Conservation (phyloP, 2,888 invertebrate species). For the Lamellibrachia columna region DNA sequence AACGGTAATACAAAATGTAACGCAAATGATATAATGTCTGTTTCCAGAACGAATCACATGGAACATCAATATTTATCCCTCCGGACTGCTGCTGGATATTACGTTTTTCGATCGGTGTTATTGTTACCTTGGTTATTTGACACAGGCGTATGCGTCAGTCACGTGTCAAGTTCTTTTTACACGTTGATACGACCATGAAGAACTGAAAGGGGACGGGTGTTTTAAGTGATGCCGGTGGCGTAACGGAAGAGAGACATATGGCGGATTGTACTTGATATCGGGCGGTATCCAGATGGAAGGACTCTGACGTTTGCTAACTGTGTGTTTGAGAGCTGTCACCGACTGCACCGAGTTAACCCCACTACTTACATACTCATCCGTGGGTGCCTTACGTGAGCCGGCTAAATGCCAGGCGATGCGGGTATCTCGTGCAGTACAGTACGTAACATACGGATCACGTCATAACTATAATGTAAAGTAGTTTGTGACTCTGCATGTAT, state of each 20-base stretch:
- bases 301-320: background rate
- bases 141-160: background rate
- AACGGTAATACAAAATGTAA: background rate
- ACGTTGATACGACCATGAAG: background rate
- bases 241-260: background rate
- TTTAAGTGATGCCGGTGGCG: slow-evolving; percentile 1
- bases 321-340: slow-evolving; percentile 9
- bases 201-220: background rate
- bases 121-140: slow-evolving; percentile 1
- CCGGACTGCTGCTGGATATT: background rate
- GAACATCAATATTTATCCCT: background rate
- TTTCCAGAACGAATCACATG: background rate
- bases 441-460: too few species aligned
- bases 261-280: slow-evolving; percentile 2
- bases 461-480: too few species aligned
- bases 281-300: background rate
- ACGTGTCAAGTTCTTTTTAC: background rate
- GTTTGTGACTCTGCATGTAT: too few species aligned
- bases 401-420: background rate
- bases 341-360: background rate
- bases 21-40: background rate
- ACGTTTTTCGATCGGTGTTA: background rate
- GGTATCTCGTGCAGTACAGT: background rate
- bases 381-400: background rate
- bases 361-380: background rate